Evolutionary conservation across 2,888 invertebrate species (phyloP), one percentile per base, ranked within the genome.

Genomic region (Pycnomerus fuliginosus): DNA sequence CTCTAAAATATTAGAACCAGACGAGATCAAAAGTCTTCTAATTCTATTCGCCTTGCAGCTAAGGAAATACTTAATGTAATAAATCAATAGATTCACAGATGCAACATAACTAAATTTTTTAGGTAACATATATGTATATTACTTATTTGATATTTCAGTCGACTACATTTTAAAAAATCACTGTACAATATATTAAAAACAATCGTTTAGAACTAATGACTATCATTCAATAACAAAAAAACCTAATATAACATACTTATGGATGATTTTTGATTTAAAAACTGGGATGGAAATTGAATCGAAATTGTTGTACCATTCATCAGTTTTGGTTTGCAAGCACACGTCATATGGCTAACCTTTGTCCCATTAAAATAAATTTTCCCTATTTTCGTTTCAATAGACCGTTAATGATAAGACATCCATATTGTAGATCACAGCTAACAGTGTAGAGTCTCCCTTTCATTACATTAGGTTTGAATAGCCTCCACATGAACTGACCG

Each of bases 361-460:
- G n/a, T n/a, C n/a, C n/a, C n/a, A n/a, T n/a, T n/a, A n/a, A n/a
- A n/a, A n/a, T n/a, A 31, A 31, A 31, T 14, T 31, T 16, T 23
- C 23, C 23, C n/a, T 23, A 23, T 23, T n/a, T 31, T 16, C n/a
- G 31, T 15, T 11, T n/a, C 37, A 55, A 46, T 55, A 56, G 53
- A 55, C 52, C 52, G 49, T 46, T 53, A 52, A 58, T 58, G 56
- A 58, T 58, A 56, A 58, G 50, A 62, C 58, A 58, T 62, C 56
- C 60, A 62, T 64, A 62, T 65, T 62, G 62, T 63, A 70, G 69
- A 70, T 71, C 71, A 71, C 71, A 71, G 71, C 69, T 70, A 69
- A 68, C 64, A 67, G 66, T 68, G 67, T 67, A 68, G 65, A 68
- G 62, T 68, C 63, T 63, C 64, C n/a, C n/a, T 59, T 64, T 65